Evolutionary conservation across 2,113 vertebrate genomes (phyloP), one percentile per base, ranked within the genome.

Genomic region (Zeus faber): DNA sequence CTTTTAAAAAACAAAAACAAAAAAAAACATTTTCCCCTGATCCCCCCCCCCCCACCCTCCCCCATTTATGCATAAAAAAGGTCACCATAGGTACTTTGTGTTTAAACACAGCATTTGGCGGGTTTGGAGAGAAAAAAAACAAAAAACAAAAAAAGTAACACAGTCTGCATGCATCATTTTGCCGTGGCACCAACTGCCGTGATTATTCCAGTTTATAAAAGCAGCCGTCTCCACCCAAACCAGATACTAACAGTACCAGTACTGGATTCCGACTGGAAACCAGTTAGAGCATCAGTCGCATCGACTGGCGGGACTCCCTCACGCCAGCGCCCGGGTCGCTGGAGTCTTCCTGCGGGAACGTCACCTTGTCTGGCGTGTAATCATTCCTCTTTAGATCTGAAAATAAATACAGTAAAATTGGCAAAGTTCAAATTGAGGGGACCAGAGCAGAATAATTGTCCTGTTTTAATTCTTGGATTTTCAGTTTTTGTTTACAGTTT

Each of bases 351-450:
- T 94, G 94, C 81, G 93, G 89, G 75, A 97, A 91, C 5, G 90
- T 84, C 25, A 94, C 89, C 80, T 91, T 98, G 71, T 98, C 97
- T 25, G 96, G 97, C 0, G 97, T 98, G 82, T 99, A 99, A 65
- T 98, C 97, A 0, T 99, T 98, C 65, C 95, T 89, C 87, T 96
- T 98, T 73, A 99, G 85, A 81, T 99, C 97, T 99, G 79, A 52
- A 27, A 25, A 7, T 6, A 39, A 3, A 24, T 5, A n/a, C 4
- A 41, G 21, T 8, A 31, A 22, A 9, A 7, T 20, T 5, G 3
- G 2, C 7, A 6, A 18, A 18, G 5, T 16, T 17, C 17, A 44
- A 21, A 4, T n/a, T n/a, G n/a, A n/a, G n/a, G n/a, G n/a, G n/a
- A n/a, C n/a, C n/a, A n/a, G n/a, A n/a, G n/a, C n/a, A n/a, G n/a